Evolutionary conservation across 2,888 invertebrate species (phyloP), one percentile per base, ranked within the genome.

Genomic region (Pristionchus mayeri): DNA sequence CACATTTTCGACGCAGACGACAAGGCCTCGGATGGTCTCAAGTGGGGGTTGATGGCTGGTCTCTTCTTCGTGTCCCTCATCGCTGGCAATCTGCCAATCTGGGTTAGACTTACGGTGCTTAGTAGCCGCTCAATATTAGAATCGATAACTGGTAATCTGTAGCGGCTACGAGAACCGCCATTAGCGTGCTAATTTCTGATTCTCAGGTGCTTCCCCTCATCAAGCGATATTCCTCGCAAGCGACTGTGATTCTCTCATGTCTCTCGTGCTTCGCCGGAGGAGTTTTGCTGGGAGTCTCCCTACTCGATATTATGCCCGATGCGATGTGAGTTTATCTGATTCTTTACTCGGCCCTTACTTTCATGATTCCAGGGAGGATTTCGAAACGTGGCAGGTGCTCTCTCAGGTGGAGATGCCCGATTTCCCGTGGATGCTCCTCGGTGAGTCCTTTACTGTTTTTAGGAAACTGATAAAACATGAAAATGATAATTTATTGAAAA

Each of bases 321-420:
- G 80, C 80, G 3, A 80, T 57, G 80, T 80, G 37, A 57, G 80
- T 2, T 11, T 18, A 40, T 16, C 30, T 50, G n/a, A 24, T 82
- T 2, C n/a, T 63, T 48, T 9, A 30, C n/a, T n/a, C n/a, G n/a
- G n/a, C n/a, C n/a, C n/a, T n/a, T n/a, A n/a, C n/a, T n/a, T n/a
- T n/a, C n/a, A n/a, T n/a, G n/a, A 37, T n/a, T 84, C 30, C 57
- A 87, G 87, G 50, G 84, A 85, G 50, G 85, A 85, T 37, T 87
- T 85, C 57, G 83, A 57, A 16, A 82, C 86, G 9, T 67, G 85
- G 37, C 63, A 85, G 60, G 67, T 11, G 21, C 78, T 79, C 0
- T 37, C 81, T 1, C 30, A 79, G 11, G 86, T 82, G 83, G 54
- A 84, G 21, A 40, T 78, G 30, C 76, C 81, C 27, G 85, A 84